These are phyloP conservation scores for Plusia festucae DNA, from an alignment of 2,888 invertebrate genomes.

Conservation along the genomic window DNA sequence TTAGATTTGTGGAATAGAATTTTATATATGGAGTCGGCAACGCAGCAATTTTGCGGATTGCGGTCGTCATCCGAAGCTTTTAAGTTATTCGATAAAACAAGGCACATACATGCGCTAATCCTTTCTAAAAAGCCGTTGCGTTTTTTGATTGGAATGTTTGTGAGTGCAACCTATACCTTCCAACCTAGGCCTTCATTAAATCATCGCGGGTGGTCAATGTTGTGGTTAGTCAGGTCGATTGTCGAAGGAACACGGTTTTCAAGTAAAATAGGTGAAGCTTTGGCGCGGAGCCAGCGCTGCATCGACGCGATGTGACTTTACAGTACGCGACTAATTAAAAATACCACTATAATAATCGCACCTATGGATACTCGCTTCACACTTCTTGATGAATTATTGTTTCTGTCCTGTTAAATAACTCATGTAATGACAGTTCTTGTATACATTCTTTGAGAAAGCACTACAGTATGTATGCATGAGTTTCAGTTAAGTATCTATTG, in stretches of 20 bases:
- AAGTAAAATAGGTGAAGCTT: slow-evolving; percentile 59
- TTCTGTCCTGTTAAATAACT: slow-evolving; percentile 11
- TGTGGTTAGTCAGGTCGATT: slow-evolving; percentile 34
- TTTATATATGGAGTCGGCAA: slow-evolving; percentile 2
- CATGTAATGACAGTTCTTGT: slow-evolving; percentile 10
- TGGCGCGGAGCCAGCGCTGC: slow-evolving; percentile 58
- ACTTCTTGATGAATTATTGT: slow-evolving; percentile 10
- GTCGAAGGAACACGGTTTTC: slow-evolving; percentile 58
- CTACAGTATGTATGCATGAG: slow-evolving; percentile 17
- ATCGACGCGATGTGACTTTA: slow-evolving; percentile 27
- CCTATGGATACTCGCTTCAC: slow-evolving; percentile 7
- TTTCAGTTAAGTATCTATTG: slow-evolving; percentile 38
- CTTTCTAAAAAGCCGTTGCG: neutral
- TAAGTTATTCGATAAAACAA: slow-evolving; percentile 12
- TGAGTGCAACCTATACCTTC: slow-evolving; percentile 39
- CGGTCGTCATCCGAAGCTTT: neutral
- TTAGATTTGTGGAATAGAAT: slow-evolving; percentile 39
- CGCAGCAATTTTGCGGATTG: slow-evolving; percentile 25
- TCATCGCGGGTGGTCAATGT: slow-evolving; percentile 49
- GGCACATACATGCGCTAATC: neutral
- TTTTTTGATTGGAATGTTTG: slow-evolving; percentile 16
- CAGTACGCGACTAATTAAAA: slow-evolving; percentile 34
- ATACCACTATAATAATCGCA: slow-evolving; percentile 9
- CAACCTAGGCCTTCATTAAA: slow-evolving; percentile 52
- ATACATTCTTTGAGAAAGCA: slow-evolving; percentile 18